phyloP scores from a whole-genome alignment of 2,888 invertebrate genomes.

The Hypena proboscidalis region DNA sequence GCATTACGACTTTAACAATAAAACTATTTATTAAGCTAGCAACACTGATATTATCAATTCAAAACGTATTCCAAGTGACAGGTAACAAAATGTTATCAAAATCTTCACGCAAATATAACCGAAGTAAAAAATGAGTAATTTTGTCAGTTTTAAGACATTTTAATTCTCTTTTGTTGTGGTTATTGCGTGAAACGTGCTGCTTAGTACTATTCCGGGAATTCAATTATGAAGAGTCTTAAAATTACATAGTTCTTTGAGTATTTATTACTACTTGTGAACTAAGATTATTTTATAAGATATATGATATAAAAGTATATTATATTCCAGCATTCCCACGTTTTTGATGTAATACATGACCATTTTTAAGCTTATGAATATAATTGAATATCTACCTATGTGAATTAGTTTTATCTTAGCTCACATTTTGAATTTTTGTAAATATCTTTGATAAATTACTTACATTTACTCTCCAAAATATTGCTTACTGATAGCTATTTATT shows the following conservation, averaged over 20 bases:
- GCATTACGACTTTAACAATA: slow-evolving; percentile 46
- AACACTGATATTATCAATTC: slow-evolving; percentile 31
- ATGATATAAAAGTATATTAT: too few relatives aligned
- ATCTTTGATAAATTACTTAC: too few relatives aligned
- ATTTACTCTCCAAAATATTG: too few relatives aligned
- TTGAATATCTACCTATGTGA: too few relatives aligned
- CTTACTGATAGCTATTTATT: too few relatives aligned
- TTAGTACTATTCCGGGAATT: neutral
- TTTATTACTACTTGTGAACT: too few relatives aligned
- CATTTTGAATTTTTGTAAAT: too few relatives aligned
- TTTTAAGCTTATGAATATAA: too few relatives aligned
- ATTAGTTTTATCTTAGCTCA: too few relatives aligned
- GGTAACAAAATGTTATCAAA: slow-evolving; percentile 33
- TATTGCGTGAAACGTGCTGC: neutral
- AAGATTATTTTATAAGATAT: too few relatives aligned
- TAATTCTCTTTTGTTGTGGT: slow-evolving; percentile 14
- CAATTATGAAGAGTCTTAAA: neutral
- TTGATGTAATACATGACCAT: too few relatives aligned
- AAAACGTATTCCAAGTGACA: slow-evolving; percentile 34
- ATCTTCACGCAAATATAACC: slow-evolving; percentile 6
- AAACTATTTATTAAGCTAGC: slow-evolving; percentile 22
- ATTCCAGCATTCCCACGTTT: too few relatives aligned
- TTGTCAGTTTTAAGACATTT: slow-evolving; percentile 21
- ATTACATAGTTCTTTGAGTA: slow-evolving; percentile 1
- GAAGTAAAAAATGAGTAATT: slow-evolving; percentile 14